Evolutionary conservation across 2,113 vertebrate genomes (phyloP).

Genomic region (Pavo muticus): DNA sequence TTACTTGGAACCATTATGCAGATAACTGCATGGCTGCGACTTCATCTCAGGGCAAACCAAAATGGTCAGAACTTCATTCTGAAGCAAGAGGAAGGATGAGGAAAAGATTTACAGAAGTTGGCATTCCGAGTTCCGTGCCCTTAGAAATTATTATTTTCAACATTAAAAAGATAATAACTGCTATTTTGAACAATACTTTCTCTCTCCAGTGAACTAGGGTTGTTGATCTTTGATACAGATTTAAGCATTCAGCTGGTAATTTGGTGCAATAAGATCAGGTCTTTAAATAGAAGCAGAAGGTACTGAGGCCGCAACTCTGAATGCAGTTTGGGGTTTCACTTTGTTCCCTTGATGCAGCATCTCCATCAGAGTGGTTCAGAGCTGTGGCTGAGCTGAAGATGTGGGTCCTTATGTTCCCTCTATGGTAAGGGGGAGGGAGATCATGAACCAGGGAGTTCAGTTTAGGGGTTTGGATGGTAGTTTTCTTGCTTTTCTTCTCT

Average conservation of each 20-base stretch:
- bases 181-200: not conserved
- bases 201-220: not conserved
- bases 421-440: not conserved
- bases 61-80: not conserved
- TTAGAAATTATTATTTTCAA: not conserved
- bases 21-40: not conserved
- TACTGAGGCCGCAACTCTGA: not conserved
- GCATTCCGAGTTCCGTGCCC: not conserved
- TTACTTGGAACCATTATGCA: not conserved
- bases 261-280: not conserved
- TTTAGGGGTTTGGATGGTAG: not conserved
- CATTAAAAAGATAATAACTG: not conserved
- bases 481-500: not conserved
- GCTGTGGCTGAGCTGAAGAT: not conserved
- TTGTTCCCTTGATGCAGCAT: not conserved
- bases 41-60: not conserved
- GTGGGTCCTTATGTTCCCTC: fast-evolving
- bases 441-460: fast-evolving
- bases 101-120: not conserved
- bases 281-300: not conserved
- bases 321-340: not conserved
- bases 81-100: not conserved
- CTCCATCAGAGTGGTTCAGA: fast-evolving
- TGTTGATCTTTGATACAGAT: not conserved
- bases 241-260: not conserved